Percentiles rank a stretch among this genome's conserved stretches.
These are phyloP conservation scores for Ophiothrix spiculata DNA, from an alignment of 35 echinoderm and acorn worm genomes.

Conservation along the genomic window DNA sequence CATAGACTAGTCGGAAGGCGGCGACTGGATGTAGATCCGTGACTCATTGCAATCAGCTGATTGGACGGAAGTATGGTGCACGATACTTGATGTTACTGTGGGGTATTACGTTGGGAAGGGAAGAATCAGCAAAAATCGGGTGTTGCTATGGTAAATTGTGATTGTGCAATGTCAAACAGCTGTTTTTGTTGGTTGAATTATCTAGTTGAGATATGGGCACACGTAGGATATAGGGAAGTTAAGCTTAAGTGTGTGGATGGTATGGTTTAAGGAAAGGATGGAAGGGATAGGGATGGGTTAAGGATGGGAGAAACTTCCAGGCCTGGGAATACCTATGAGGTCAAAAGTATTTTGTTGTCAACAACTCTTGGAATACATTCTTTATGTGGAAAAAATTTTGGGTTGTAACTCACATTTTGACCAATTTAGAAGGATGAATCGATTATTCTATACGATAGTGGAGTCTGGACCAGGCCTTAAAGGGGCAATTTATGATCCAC, in stretches of 20 bases:
- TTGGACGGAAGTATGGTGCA: background rate
- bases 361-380: background rate
- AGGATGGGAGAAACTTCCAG: too few relatives aligned
- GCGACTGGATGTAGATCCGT: background rate
- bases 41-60: constrained; percentile 7
- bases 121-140: background rate
- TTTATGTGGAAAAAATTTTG: too few relatives aligned
- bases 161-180: constrained; percentile 1
- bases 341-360: too few relatives aligned
- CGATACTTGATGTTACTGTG: constrained; percentile 12
- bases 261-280: too few relatives aligned
- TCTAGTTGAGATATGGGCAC: background rate
- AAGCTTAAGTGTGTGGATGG: background rate
- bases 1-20: constrained; percentile 3
- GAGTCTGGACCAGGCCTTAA: too few relatives aligned
- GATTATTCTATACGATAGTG: too few relatives aligned
- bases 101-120: background rate
- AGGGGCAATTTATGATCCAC: too few relatives aligned
- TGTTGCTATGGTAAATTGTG: background rate
- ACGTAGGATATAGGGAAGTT: background rate
- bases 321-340: too few relatives aligned
- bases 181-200: background rate
- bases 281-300: too few relatives aligned
- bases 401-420: too few relatives aligned
- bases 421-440: too few relatives aligned